Conservation (phyloP, 1,140 invertebrate genomes). For the Odontomachus brunneus region DNA sequence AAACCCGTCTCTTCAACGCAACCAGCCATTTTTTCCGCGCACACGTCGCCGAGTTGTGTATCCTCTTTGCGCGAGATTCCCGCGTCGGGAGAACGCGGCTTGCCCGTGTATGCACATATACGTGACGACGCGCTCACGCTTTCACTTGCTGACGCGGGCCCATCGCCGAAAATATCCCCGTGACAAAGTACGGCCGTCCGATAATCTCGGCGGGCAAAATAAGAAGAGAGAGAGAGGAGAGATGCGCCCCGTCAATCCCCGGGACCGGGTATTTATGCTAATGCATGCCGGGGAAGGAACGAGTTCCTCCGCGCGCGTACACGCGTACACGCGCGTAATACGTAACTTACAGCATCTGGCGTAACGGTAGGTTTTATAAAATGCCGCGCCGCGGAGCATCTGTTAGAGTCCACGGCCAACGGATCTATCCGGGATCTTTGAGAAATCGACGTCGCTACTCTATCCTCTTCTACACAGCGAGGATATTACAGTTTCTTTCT, state of each 20-base stretch:
- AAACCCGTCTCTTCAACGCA: background rate
- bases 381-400: conserved; percentile 15
- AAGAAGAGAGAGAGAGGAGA: background rate
- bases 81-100: background rate
- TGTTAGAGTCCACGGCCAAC: conserved; percentile 14
- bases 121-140: background rate
- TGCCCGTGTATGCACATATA: background rate
- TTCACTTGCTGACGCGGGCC: background rate
- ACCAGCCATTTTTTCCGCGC: background rate
- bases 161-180: conserved; percentile 39
- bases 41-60: background rate
- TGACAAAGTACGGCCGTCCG: conserved; percentile 14
- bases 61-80: conserved; percentile 1
- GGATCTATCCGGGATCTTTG: conserved; percentile 6
- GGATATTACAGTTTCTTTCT: too few relatives aligned
- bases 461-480: background rate
- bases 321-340: conserved; percentile 38
- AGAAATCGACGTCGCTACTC: background rate
- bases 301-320: conserved; percentile 43
- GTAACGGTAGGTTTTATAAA: conserved; percentile 61
- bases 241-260: conserved; percentile 28
- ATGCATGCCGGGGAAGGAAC: conserved; percentile 55
- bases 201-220: conserved; percentile 36
- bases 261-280: conserved; percentile 53
- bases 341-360: conserved; percentile 52